Conservation (phyloP, 1,140 invertebrate species). For the Orius insidiosus region DNA sequence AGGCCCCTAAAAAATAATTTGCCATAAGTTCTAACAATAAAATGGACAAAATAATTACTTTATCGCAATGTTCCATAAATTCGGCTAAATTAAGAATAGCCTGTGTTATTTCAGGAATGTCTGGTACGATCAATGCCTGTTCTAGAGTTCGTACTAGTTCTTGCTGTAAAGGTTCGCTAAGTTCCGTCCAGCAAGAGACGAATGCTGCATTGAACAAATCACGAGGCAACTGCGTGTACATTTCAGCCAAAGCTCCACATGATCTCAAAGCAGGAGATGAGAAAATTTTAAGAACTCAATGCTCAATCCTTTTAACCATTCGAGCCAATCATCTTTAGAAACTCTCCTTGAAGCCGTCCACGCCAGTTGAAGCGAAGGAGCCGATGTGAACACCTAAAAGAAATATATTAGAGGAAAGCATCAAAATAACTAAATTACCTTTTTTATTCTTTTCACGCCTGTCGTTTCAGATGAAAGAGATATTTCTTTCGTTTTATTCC, state of each 20-base stretch:
- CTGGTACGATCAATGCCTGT: slow-evolving; percentile 78
- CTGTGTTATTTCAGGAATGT: slow-evolving; percentile 93
- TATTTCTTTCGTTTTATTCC: slow-evolving; percentile 38
- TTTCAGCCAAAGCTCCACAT: slow-evolving; percentile 81
- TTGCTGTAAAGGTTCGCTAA: slow-evolving; percentile 61
- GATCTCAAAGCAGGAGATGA: slow-evolving; percentile 82
- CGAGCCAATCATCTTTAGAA: slow-evolving; percentile 96
- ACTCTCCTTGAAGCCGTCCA: slow-evolving; percentile 53
- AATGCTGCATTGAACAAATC: slow-evolving; percentile 98
- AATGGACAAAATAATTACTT: slow-evolving; percentile 25
- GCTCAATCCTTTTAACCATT: slow-evolving; percentile 83
- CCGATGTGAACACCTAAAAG: no score
- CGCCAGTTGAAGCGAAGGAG: slow-evolving; percentile 66
- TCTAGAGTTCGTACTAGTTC: slow-evolving; percentile 78
- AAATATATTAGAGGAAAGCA: no score
- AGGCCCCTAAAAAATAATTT: slow-evolving; percentile 52
- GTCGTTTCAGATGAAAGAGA: slow-evolving; percentile 44
- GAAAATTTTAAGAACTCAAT: slow-evolving; percentile 90
- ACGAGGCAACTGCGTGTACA: slow-evolving; percentile 79
- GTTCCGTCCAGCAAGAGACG: slow-evolving; percentile 95
- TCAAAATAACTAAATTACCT: slow-evolving; percentile 25
- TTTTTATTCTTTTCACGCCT: slow-evolving; percentile 38
- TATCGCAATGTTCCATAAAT: slow-evolving; percentile 99
- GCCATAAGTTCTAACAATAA: no score
- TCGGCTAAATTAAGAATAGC: slow-evolving; percentile 94